Base-by-base conservation (phyloP, 2,888 invertebrate genomes). In the Macrosoma leucophasiata region DNA sequence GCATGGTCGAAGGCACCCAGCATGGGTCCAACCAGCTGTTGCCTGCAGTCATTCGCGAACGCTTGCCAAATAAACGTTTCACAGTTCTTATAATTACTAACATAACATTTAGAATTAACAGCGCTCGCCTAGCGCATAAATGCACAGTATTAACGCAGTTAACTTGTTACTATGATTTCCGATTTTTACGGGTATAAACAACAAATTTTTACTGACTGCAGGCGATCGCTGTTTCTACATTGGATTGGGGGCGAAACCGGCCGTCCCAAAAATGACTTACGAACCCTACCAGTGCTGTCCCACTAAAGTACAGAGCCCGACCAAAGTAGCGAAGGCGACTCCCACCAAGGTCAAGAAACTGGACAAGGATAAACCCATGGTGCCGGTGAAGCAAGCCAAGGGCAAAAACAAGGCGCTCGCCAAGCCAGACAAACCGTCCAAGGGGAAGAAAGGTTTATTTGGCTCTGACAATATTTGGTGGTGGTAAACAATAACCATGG, bases 171-270 rank as follows among this genome's bases (percentile, higher is more conserved):
- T 69, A 51, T 64, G 55, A 58, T 64, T 63, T 57, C 62, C 62
- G 63, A 72, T 52, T 71, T 63, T 74, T 68, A 77, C 75, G 79
- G 66, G 79, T 78, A 82, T 86, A 88, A 89, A 90, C 62, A 66
- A 89, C 87, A 89, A 88, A 90, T 92, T 92, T 93, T 92, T 93
- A 91, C 91, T 91, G 91, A 89, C 90, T 90, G 92, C 93, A 95
- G 95, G 94, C 92, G 94, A 94, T 91, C 94, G 94, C 90, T 95
- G 95, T 91, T 94, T 95, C 93, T 93, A 93, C 93, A 93, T 95
- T 89, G 95, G 94, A 88, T 90, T 95, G 90, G 94, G 93, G 86
- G 92, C 92, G 87, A 91, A 91, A 87, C 88, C 87, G 81, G 88
- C 88, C 70, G 87, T 89, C 79, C 90, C 90, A 79, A 88, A 88